Evolutionary conservation across 1,140 invertebrate species (phyloP), one percentile per base, ranked within the genome.

Genomic region (Nylanderia fulva): DNA sequence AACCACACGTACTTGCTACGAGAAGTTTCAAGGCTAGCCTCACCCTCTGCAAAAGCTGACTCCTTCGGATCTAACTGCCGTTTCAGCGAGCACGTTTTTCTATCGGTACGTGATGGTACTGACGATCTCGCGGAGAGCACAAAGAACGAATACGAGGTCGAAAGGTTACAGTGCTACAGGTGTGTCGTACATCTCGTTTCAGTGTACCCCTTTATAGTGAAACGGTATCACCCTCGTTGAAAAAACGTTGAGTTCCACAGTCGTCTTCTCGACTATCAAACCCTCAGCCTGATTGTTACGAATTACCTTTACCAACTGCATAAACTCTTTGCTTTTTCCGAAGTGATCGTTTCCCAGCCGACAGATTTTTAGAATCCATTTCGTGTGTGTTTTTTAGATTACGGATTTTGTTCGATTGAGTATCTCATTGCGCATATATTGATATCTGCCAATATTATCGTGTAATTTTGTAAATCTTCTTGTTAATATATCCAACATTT

Each of bases 81-180:
- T 7, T 77, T 77, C 64, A 63, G 56, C 29, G 27, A 13, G 4
- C 71, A 84, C 85, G 69, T 84, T 87, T 77, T 66, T 54, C 72
- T 0, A 42, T 39, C 7, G 15, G 15, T 48, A 71, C 63, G 77
- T 69, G 77, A 86, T 5, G 36, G 52, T 24, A 42, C 52, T 42
- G 18, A 15, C 54, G 66, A 82, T 36, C 24, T 69, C 66, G 45
- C 27, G 27, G 39, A 2, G 8, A 52, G 15, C n/a, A 27, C 21
- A 13, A 58, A 36, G 52, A 27, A 69, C 45, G 42, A 60, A 71
- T 42, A 63, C 48, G n/a, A 11, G 29, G 15, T 48, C 21, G 4
- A 75, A 74, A 66, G 77, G 24, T 76, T 84, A 71, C 11, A 48
- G 58, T 56, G 86, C 80, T 77, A 88, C 87, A 88, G 87, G 87